A percentile compares a stretch with the other conserved stretches of the same genome.
Conservation (phyloP, 2,888 invertebrate genomes). For the Abrostola tripartita region DNA sequence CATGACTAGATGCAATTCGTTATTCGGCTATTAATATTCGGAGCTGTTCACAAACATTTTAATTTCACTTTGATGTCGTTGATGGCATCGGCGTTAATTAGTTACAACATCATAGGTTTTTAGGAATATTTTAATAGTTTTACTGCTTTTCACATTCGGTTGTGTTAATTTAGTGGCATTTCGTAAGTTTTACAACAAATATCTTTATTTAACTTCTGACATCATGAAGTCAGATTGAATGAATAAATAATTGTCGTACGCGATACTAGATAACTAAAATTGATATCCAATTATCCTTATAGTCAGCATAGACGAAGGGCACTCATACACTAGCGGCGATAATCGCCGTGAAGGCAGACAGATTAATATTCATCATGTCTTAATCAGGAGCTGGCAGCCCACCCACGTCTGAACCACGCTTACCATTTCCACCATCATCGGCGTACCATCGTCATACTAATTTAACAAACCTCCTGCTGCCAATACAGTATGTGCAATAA, state of each 20-base stretch:
- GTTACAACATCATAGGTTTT: conserved; percentile 41
- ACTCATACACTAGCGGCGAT: conserved; percentile 25
- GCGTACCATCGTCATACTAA: conserved; percentile 86
- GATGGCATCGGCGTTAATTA: conserved; percentile 40
- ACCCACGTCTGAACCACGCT: conserved; percentile 82
- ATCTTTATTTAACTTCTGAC: not conserved
- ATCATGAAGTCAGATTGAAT: not conserved
- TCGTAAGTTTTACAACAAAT: no score
- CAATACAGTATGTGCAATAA: conserved; percentile 85
- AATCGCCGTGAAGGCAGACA: conserved; percentile 48
- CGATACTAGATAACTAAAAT: not conserved
- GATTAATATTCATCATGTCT: conserved; percentile 84
- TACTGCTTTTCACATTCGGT: conserved; percentile 28
- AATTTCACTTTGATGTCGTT: conserved; percentile 47
- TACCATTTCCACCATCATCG: conserved; percentile 84
- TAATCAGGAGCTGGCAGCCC: conserved; percentile 81
- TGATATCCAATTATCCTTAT: conserved; percentile 24
- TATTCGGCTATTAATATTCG: conserved; percentile 38
- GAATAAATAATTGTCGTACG: not conserved
- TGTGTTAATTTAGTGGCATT: not conserved
- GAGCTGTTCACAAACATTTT: conserved; percentile 39
- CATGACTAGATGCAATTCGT: conserved; percentile 55
- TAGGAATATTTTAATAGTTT: conserved; percentile 27
- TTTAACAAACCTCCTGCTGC: conserved; percentile 79
- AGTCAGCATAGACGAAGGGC: conserved; percentile 31